Percentiles rank a stretch among this genome's conserved stretches.
These are phyloP conservation scores for Pachyuromys duprasi DNA, from an alignment of 2,797 vertebrate genomes.

Conservation along the genomic window DNA sequence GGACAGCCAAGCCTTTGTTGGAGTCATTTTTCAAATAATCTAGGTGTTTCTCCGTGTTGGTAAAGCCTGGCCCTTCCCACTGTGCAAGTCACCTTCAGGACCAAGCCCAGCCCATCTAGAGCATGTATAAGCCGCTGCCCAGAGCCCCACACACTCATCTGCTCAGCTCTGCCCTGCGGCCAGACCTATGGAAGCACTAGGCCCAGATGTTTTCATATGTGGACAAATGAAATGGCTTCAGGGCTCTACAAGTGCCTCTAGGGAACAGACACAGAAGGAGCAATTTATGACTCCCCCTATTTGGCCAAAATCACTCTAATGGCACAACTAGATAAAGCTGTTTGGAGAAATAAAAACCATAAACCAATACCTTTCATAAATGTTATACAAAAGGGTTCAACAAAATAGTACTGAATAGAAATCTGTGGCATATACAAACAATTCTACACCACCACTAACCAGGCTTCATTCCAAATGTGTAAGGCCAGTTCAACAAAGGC, in stretches of 20 bases:
- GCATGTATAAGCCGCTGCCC: slow-evolving; percentile 7
- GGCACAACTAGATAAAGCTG: not conserved
- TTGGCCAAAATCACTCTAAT: not conserved
- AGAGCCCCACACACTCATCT: slow-evolving; percentile 5
- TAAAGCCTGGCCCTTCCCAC: slow-evolving; percentile 61
- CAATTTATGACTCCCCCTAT: not conserved
- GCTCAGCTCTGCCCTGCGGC: not conserved
- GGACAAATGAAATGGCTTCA: not conserved
- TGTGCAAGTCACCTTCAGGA: slow-evolving; percentile 58
- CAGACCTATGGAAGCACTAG: not conserved
- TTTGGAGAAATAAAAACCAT: not conserved
- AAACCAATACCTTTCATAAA: not conserved
- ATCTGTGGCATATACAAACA: not conserved
- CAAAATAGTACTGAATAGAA: not conserved
- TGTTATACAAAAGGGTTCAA: not conserved
- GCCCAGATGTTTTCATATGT: not conserved
- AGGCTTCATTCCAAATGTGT: not conserved
- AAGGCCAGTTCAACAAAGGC: not conserved
- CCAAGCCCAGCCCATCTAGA: slow-evolving; percentile 25
- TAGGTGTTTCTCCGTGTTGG: not conserved
- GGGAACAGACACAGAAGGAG: not conserved
- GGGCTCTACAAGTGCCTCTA: not conserved
- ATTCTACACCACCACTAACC: not conserved
- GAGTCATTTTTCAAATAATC: no score
- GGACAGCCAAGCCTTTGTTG: not conserved